Conservation (phyloP, 2,113 vertebrate genomes). For the Bagarius yarrelli region DNA sequence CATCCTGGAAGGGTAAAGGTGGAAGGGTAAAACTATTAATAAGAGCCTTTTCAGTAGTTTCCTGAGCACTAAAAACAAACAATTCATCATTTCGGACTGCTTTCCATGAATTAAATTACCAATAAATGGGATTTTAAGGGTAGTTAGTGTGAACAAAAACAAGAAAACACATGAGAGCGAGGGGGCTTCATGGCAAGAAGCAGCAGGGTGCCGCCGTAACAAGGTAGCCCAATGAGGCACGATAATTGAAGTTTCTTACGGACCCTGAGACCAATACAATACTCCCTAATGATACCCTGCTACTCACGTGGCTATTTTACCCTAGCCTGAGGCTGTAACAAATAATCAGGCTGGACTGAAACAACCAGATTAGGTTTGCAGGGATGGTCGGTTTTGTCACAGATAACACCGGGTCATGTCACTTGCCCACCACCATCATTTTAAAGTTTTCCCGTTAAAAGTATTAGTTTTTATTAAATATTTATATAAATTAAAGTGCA, state of each 20-base stretch:
- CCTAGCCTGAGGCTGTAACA: slow-evolving; percentile 37
- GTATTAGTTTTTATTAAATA: too few relatives aligned
- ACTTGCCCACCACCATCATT: too few relatives aligned
- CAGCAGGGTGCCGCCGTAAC: slow-evolving; percentile 58
- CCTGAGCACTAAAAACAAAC: not conserved
- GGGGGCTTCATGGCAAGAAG: slow-evolving; percentile 45
- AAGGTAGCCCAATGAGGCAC: slow-evolving; percentile 69
- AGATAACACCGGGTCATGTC: too few relatives aligned
- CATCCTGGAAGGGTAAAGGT: not conserved
- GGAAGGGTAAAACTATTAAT: not conserved
- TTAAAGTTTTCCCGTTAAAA: too few relatives aligned
- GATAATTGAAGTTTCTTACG: slow-evolving; percentile 77
- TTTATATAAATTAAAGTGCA: too few relatives aligned
- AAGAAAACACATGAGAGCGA: slow-evolving; percentile 49
- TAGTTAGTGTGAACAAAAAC: slow-evolving; percentile 17
- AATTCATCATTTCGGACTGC: not conserved
- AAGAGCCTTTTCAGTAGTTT: not conserved
- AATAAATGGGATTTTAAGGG: slow-evolving; percentile 10
- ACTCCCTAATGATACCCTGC: slow-evolving; percentile 43
- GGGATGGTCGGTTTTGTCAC: too few relatives aligned
- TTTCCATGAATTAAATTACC: not conserved
- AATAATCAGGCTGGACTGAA: slow-evolving; percentile 12
- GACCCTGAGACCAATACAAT: slow-evolving; percentile 61
- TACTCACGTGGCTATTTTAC: slow-evolving; percentile 54
- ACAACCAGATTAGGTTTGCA: not conserved